These are phyloP conservation scores for Caenorhabditis sulstoni DNA, from an alignment of 2,888 invertebrate species.

Conservation along the genomic window DNA sequence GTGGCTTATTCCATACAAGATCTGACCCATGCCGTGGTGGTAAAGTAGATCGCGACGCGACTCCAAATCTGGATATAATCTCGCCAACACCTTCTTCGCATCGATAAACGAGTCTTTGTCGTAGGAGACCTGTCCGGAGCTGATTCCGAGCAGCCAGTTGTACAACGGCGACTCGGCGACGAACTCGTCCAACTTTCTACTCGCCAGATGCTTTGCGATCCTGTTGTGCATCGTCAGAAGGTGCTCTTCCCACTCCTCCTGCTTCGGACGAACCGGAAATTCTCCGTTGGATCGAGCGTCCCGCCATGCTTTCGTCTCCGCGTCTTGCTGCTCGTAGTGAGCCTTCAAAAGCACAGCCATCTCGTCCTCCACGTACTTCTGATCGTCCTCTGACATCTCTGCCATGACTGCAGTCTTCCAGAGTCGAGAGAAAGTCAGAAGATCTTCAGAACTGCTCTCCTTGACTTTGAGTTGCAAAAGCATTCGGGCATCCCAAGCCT, in stretches of 20 bases:
- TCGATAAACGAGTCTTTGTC: background rate
- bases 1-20: conserved; percentile 20
- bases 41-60: conserved; percentile 7
- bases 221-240: conserved; percentile 24
- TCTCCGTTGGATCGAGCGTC: background rate
- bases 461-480: conserved; percentile 10
- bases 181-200: conserved; percentile 17
- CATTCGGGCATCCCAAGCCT: conserved; percentile 15
- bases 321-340: conserved; percentile 6
- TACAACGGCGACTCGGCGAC: background rate
- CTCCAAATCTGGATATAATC: conserved; percentile 22
- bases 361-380: conserved; percentile 8
- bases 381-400: background rate
- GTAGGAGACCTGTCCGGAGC: conserved; percentile 30
- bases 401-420: conserved; percentile 13
- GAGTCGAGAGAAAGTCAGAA: conserved; percentile 22
- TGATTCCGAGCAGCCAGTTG: conserved; percentile 30
- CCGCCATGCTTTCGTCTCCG: background rate
- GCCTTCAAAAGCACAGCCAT: background rate
- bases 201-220: conserved; percentile 14
- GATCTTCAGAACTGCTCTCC: conserved; percentile 7
- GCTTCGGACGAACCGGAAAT: conserved; percentile 19
- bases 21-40: background rate
- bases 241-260: conserved; percentile 2
- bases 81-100: conserved; percentile 21